Evolutionary conservation across 35 echinoderm and acorn worm genomes (phyloP).

Genomic region (Heliocidaris erythrogramma): DNA sequence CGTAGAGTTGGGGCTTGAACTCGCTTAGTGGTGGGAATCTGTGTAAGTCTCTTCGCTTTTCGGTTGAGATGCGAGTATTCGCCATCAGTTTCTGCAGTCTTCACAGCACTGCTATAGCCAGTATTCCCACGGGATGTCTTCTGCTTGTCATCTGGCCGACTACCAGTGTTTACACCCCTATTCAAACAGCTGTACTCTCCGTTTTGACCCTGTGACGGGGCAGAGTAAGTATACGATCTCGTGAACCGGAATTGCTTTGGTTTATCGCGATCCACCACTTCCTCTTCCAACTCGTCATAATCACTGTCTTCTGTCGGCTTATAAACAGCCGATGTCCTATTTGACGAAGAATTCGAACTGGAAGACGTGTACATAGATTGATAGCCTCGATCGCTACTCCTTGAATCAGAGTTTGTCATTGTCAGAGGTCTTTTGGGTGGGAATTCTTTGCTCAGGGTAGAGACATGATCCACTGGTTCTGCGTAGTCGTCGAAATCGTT

Average conservation of each 20-base stretch:
- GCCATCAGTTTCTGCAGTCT: conserved; percentile 25
- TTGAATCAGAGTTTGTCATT: not conserved
- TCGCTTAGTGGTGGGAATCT: not conserved
- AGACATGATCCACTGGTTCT: conserved; percentile 34
- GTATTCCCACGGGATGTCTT: conserved; percentile 17
- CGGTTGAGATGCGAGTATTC: conserved; percentile 38
- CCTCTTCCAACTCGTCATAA: conserved; percentile 42
- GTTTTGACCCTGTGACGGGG: not conserved
- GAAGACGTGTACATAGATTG: conserved; percentile 43
- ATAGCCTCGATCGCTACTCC: conserved; percentile 25
- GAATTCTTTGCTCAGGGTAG: not conserved
- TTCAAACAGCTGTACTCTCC: conserved; percentile 25
- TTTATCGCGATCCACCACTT: not conserved
- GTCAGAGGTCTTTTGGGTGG: not conserved
- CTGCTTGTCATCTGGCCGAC: not conserved
- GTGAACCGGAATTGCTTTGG: conserved; percentile 33
- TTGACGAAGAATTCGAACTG: not conserved
- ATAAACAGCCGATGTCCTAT: conserved; percentile 23
- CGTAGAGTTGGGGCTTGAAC: conserved; percentile 23
- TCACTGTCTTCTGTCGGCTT: conserved; percentile 45
- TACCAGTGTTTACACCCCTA: not conserved
- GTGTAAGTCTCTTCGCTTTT: not conserved
- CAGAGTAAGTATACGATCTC: not conserved
- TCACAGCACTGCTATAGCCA: conserved; percentile 21
- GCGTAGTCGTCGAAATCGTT: conserved; percentile 40